Conservation (phyloP, 2,113 vertebrate genomes). For the Elephantulus edwardii region DNA sequence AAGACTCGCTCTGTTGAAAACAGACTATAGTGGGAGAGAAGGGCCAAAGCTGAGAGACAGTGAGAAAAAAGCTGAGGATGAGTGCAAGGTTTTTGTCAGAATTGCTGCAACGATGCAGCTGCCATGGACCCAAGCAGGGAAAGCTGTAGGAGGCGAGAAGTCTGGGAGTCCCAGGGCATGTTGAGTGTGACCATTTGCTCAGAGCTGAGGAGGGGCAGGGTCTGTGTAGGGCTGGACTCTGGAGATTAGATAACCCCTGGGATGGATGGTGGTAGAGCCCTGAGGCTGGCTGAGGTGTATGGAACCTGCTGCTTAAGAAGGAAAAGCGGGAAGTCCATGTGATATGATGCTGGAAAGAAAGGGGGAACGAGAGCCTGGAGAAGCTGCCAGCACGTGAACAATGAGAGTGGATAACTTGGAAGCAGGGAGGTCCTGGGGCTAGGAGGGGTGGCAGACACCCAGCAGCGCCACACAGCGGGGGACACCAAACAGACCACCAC, state of each 20-base stretch:
- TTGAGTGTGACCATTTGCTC: background rate
- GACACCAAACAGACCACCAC: background rate
- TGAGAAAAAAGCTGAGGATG: background rate
- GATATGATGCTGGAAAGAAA: background rate
- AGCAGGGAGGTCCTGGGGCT: too few relatives aligned
- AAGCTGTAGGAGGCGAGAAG: accelerated
- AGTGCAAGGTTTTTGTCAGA: background rate
- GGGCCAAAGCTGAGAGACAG: background rate
- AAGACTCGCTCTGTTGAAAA: background rate
- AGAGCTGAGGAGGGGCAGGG: too few relatives aligned
- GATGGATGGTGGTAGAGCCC: background rate
- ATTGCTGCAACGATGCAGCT: background rate
- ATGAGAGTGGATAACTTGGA: too few relatives aligned
- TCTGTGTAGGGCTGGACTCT: too few relatives aligned
- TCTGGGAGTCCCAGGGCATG: accelerated
- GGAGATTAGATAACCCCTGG: background rate
- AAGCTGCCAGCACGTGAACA: background rate
- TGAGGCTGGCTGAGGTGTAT: accelerated
- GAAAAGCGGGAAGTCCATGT: background rate
- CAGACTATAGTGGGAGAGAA: background rate
- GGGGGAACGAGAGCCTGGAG: background rate
- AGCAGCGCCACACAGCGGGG: too few relatives aligned
- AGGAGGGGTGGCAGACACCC: too few relatives aligned
- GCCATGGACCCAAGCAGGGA: background rate
- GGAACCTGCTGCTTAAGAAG: background rate